These are phyloP conservation scores for Stenotaenia linearis DNA, from an alignment of 2,888 invertebrate genomes.

Conservation along the genomic window DNA sequence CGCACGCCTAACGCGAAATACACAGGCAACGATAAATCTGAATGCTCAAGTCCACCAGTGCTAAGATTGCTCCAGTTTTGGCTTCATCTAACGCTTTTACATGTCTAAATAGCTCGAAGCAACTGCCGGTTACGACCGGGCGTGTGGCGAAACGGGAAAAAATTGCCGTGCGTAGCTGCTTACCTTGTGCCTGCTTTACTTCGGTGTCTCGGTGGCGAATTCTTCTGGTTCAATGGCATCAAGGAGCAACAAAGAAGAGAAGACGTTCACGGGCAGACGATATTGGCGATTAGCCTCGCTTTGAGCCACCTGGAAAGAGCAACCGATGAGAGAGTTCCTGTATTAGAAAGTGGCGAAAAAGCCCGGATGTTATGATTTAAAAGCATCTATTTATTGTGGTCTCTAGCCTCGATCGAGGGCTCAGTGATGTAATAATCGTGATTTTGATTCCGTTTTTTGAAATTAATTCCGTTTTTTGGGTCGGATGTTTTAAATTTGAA, in stretches of 20 bases:
- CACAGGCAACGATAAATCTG: neutral
- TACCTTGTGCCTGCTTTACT: slow-evolving; percentile 17
- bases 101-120: neutral
- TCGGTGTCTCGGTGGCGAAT: slow-evolving; percentile 2
- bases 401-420: neutral
- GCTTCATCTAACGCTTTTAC: neutral
- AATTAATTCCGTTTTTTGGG: neutral
- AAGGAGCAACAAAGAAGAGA: slow-evolving; percentile 32
- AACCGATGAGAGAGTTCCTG: neutral
- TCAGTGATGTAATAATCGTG: neutral
- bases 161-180: neutral
- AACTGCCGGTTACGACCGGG: neutral
- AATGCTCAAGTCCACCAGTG: neutral
- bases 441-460: neutral
- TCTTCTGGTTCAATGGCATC: slow-evolving; percentile 32
- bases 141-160: neutral
- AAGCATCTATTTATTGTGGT: neutral
- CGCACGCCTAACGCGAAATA: neutral
- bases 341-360: neutral
- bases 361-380: neutral
- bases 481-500: neutral
- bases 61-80: neutral
- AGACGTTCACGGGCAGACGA: slow-evolving; percentile 31
- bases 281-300: slow-evolving; percentile 5
- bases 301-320: neutral